Base-by-base conservation (phyloP, 2,888 invertebrate genomes). In the Pammene fasciana region DNA sequence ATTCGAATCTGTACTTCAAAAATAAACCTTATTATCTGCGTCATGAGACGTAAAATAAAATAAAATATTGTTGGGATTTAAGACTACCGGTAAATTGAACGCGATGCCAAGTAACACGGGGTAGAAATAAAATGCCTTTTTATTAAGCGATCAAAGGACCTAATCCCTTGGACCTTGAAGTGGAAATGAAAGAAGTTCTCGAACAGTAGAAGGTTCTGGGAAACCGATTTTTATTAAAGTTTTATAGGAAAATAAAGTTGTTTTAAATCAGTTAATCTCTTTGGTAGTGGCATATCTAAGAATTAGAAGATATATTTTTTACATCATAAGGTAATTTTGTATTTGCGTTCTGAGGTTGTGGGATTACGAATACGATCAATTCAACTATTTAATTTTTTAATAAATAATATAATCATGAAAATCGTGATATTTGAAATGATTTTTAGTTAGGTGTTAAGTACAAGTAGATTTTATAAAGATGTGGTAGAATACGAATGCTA, bases 101-200 rank as follows among this genome's bases (percentile, higher is more conserved):
- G 18, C 55, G 36, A 60, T 61, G 57, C 64, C 36, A n/a, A 52
- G 43, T 52, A 57, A 64, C 50, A 38, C 55, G 4, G 41, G 46
- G 14, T 11, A 60, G 41, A 38, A 65, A 65, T 57, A 59, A 68
- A 55, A 48, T 38, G 46, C 48, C 48, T 70, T 70, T 54, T 70
- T 70, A 68, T 65, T 57, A 48, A 60, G 38, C 65, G 70, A 70
- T 70, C 70, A 65, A 70, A 65, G 65, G 41, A 54, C 54, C 65
- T 70, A 55, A 70, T 65, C 59, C 65, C 26, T 48, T 52, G 46
- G 46, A 60, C 59, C 54, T 60, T 59, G 54, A 45, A 41, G 65
- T 60, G 70, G 54, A 65, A 65, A 54, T 60, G 46, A 65, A 70
- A 68, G 52, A 57, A 68, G 64, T 68, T 68, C 38, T 54, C n/a